Conservation (phyloP, 1,140 invertebrate species). For the Drosophila eugracilis region DNA sequence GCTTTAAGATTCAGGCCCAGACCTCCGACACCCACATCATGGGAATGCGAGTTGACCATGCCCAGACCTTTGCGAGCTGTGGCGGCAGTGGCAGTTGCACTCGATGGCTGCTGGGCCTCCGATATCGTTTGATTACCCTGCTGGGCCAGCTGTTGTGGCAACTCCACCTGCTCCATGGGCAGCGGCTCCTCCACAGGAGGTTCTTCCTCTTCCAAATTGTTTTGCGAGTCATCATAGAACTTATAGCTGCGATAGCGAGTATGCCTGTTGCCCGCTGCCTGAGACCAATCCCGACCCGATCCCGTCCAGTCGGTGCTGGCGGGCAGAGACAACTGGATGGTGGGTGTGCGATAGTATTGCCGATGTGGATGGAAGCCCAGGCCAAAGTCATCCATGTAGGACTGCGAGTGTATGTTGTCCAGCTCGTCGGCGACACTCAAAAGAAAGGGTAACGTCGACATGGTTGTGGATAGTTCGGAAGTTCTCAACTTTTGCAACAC, state of each 20-base stretch:
- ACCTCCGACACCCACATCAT: slow-evolving; percentile 67
- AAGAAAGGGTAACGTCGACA: slow-evolving; percentile 83
- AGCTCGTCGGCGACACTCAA: slow-evolving; percentile 83
- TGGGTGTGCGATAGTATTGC: slow-evolving; percentile 79
- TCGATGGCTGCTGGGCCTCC: slow-evolving; percentile 6
- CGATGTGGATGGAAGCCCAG: slow-evolving; percentile 84
- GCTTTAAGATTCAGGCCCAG: slow-evolving; percentile 63
- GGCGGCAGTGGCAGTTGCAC: slow-evolving; percentile 16
- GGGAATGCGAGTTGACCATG: slow-evolving; percentile 69
- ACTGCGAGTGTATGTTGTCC: slow-evolving; percentile 82
- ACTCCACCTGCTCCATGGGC: slow-evolving; percentile 26
- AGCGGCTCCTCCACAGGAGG: slow-evolving; percentile 37
- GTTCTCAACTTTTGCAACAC: slow-evolving; percentile 55
- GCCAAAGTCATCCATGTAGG: slow-evolving; percentile 82
- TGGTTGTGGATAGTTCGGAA: slow-evolving; percentile 42
- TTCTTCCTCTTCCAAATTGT: slow-evolving; percentile 66
- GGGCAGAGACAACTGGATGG: slow-evolving; percentile 79
- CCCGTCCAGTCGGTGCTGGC: slow-evolving; percentile 80
- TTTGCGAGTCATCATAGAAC: slow-evolving; percentile 74
- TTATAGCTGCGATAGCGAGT: slow-evolving; percentile 73
- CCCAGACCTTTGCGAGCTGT: slow-evolving; percentile 44
- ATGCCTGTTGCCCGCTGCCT: slow-evolving; percentile 29
- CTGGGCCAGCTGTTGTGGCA: slow-evolving; percentile 22
- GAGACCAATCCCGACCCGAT: slow-evolving; percentile 34
- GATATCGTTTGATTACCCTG: slow-evolving; percentile 14